Percentiles rank a stretch among this genome's conserved stretches.
Evolutionary conservation across 2,888 invertebrate species (phyloP).

Genomic region (Alentia gelatinosa): DNA sequence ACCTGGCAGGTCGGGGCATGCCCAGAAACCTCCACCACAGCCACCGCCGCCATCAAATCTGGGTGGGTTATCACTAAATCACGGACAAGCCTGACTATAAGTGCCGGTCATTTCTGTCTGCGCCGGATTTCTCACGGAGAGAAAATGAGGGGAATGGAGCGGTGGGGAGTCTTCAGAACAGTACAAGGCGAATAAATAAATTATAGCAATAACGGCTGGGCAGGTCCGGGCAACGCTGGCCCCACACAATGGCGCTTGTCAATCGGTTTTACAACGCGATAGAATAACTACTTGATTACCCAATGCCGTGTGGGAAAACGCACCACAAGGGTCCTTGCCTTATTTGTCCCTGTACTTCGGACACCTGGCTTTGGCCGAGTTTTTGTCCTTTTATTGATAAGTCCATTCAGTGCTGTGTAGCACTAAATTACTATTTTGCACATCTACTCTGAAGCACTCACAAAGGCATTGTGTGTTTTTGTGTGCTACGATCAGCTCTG

Average conservation of each 20-base stretch:
- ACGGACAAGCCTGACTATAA: neutral
- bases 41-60: too few species aligned
- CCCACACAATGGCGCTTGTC: neutral
- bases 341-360: too few species aligned
- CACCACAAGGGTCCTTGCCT: too few species aligned
- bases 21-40: too few species aligned
- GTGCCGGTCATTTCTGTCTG: neutral
- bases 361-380: too few species aligned
- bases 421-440: too few species aligned
- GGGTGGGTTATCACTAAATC: neutral
- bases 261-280: neutral
- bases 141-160: neutral
- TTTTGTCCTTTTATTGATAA: too few species aligned
- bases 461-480: too few species aligned
- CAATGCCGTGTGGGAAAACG: neutral
- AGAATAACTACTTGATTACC: neutral
- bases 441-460: too few species aligned
- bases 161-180: too few species aligned
- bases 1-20: neutral
- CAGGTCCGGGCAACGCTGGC: neutral
- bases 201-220: neutral
- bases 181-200: neutral
- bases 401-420: too few species aligned
- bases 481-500: too few species aligned
- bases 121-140: neutral